Evolutionary conservation across 2,113 vertebrate genomes (phyloP).

Genomic region (Sinocyclocheilus grahami): DNA sequence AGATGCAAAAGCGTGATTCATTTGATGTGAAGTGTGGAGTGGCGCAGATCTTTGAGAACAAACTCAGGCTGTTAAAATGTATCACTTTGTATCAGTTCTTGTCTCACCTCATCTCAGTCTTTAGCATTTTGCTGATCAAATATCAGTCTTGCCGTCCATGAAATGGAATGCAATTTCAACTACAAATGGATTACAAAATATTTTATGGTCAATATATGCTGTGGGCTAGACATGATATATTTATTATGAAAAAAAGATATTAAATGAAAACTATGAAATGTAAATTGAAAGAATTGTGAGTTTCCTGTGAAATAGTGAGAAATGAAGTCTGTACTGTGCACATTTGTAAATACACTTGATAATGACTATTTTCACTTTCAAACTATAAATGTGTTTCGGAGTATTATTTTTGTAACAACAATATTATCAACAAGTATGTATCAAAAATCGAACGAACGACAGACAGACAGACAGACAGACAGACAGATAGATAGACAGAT

Average conservation of each 20-base stretch:
- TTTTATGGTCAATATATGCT: constrained; percentile 30
- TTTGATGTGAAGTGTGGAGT: neutral
- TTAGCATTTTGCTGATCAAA: constrained; percentile 38
- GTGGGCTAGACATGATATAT: constrained; percentile 38
- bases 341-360: constrained; percentile 72
- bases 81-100: constrained; percentile 5
- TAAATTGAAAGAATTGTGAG: constrained; percentile 59
- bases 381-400: constrained; percentile 57
- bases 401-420: constrained; percentile 17
- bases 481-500: too few relatives aligned
- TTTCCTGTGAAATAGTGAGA: constrained; percentile 49
- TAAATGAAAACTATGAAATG: constrained; percentile 10
- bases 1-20: neutral
- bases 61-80: constrained; percentile 34
- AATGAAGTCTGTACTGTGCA: constrained; percentile 55
- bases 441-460: neutral
- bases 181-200: constrained; percentile 27
- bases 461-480: too few relatives aligned
- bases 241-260: constrained; percentile 23
- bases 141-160: constrained; percentile 29
- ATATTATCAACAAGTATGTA: neutral
- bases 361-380: constrained; percentile 70
- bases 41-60: constrained; percentile 3
- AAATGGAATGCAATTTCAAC: constrained; percentile 47
- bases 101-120: constrained; percentile 26